Evolutionary conservation across 2,888 invertebrate genomes (phyloP), one percentile per base, ranked within the genome.

Genomic region (Hemistola chrysoprasaria): DNA sequence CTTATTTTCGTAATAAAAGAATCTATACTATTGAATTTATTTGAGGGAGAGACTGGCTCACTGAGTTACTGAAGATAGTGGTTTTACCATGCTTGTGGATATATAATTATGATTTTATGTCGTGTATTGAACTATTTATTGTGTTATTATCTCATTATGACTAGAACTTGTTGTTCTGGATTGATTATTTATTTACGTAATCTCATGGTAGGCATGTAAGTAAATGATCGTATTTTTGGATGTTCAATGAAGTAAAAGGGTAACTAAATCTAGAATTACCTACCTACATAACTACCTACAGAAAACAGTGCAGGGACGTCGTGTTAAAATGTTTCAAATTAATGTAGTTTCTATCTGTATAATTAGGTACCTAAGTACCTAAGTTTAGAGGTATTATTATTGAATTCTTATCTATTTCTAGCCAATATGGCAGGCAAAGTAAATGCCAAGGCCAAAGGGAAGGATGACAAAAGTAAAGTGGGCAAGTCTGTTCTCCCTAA

Each of bases 41-140:
- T 81, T 75, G 71, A 84, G 88, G 88, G 88, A 88, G 88, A 88
- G 88, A 88, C 88, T 73, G 71, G 60, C 65, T 62, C 62, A 62
- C 74, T 67, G 61, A 71, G 52, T 73, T 67, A 69, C 70, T 72
- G 66, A 65, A 58, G 55, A 61, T 73, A 65, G 58, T 66, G 68
- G 56, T 68, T 60, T 53, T 67, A 59, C 68, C 79, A 84, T 82
- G 81, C 79, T 71, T 56, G 69, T 49, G 44, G 45, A 42, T 37
- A 40, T 38, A 27, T 51, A 48, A 22, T 48, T 31, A 11, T 34
- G 26, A 21, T 30, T 25, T 6, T 27, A 25, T 35, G 28, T 38
- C 28, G 25, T 24, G 26, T 35, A 34, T 24, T 31, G 25, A 37
- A 27, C 28, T 30, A 8, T 29, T 27, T 33, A 16, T 4, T 16